A percentile compares a stretch with the other conserved stretches of the same genome.
These are phyloP conservation scores for Eupristina koningsbergeri DNA, from an alignment of 1,140 invertebrate genomes.

Conservation along the genomic window DNA sequence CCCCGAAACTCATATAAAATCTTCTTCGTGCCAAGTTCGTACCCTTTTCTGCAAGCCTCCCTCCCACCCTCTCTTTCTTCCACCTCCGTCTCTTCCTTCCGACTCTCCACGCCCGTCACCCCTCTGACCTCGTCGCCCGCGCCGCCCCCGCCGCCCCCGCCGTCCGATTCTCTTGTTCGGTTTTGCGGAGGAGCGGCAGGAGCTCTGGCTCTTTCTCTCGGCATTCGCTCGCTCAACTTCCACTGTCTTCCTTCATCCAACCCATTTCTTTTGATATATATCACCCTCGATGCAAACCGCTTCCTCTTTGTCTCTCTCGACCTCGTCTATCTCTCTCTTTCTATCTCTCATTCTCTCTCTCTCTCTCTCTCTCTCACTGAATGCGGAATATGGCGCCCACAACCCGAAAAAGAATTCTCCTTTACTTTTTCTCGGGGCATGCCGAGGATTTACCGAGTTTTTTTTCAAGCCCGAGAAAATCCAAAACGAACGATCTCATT, in stretches of 20 bases:
- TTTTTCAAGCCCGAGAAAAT: neutral
- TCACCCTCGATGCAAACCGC: conserved; percentile 48
- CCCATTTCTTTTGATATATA: conserved; percentile 63
- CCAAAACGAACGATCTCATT: neutral
- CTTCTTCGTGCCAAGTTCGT: conserved; percentile 51
- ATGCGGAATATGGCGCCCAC: conserved; percentile 29
- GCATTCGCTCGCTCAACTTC: conserved; percentile 51
- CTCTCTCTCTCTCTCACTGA: neutral
- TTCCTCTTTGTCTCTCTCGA: neutral
- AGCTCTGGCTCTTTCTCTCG: conserved; percentile 39
- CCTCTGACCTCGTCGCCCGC: conserved; percentile 44
- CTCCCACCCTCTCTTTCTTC: conserved; percentile 35
- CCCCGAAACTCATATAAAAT: conserved; percentile 73
- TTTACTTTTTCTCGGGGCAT: neutral
- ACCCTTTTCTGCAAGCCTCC: conserved; percentile 50
- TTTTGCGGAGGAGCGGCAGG: neutral
- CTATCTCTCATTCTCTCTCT: neutral
- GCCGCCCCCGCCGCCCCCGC: neutral
- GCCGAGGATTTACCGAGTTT: too few relatives aligned
- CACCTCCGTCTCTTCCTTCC: conserved; percentile 13
- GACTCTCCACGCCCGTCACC: conserved; percentile 35
- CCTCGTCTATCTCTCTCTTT: neutral
- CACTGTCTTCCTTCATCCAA: conserved; percentile 60
- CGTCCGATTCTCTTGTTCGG: neutral
- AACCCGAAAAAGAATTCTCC: neutral